Conservation (phyloP, 2,888 invertebrate species). For the Oligia latruncula region DNA sequence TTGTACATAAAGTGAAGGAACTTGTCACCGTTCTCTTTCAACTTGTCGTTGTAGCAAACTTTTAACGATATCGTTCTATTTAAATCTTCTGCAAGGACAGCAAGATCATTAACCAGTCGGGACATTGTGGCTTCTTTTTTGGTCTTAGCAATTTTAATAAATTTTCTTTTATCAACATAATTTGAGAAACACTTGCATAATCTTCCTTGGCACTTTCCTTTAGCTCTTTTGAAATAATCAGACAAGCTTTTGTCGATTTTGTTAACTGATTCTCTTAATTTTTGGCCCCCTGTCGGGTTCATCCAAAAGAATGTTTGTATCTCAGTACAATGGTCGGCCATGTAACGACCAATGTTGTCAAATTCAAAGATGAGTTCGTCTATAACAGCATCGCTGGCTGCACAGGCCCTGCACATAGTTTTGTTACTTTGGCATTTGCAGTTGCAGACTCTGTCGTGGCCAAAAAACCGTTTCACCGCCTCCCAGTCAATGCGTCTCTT, state of each 20-base stretch:
- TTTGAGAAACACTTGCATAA: constrained; percentile 77
- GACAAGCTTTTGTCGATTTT: constrained; percentile 77
- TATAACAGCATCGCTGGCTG: constrained; percentile 82
- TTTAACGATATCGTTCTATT: constrained; percentile 62
- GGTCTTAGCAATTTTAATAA: constrained; percentile 36
- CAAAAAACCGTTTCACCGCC: constrained; percentile 75
- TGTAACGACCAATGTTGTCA: constrained; percentile 79
- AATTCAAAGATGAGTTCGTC: constrained; percentile 82
- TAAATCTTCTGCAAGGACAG: constrained; percentile 67
- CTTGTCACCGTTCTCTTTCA: constrained; percentile 64
- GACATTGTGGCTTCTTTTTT: constrained; percentile 46
- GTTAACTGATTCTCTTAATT: constrained; percentile 78
- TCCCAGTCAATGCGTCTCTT: constrained; percentile 74
- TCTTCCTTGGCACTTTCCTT: constrained; percentile 80
- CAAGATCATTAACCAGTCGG: constrained; percentile 60
- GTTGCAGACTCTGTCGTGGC: constrained; percentile 77
- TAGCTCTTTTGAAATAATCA: constrained; percentile 81
- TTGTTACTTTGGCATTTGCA: constrained; percentile 79
- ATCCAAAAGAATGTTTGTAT: constrained; percentile 84
- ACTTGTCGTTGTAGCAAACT: constrained; percentile 60
- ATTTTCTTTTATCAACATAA: constrained; percentile 75
- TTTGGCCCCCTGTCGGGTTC: constrained; percentile 82
- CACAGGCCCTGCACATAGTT: constrained; percentile 82
- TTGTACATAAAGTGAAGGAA: constrained; percentile 63
- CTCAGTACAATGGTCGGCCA: constrained; percentile 83